Evolutionary conservation across 2,888 invertebrate species (phyloP).

Genomic region (Drosophila birchii): DNA sequence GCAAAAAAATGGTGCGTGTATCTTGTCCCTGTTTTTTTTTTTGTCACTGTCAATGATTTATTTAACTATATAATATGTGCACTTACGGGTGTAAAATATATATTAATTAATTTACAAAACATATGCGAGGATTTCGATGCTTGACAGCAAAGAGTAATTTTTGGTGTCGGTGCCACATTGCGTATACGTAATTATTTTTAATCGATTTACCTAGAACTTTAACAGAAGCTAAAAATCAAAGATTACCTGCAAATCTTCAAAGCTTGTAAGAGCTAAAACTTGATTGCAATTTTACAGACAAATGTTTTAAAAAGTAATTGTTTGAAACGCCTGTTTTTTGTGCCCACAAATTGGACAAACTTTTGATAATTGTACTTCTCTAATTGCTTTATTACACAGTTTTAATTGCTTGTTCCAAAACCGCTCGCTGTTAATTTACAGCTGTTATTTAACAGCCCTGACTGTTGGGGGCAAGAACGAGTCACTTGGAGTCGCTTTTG

Average conservation of each 20-base stretch:
- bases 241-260: neutral
- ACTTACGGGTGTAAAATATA: constrained; percentile 59
- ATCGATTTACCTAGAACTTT: neutral
- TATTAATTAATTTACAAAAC: constrained; percentile 73
- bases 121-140: constrained; percentile 48
- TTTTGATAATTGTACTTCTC: constrained; percentile 32
- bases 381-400: constrained; percentile 42
- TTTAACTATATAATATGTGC: constrained; percentile 28
- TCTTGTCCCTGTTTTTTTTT: constrained; percentile 8
- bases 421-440: constrained; percentile 45
- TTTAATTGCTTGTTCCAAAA: constrained; percentile 40
- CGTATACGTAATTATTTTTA: constrained; percentile 50
- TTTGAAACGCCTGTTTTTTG: constrained; percentile 10
- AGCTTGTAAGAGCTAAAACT: neutral
- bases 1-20: constrained; percentile 14
- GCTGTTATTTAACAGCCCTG: constrained; percentile 47
- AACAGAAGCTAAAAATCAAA: constrained; percentile 2
- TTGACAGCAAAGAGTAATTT: constrained; percentile 47
- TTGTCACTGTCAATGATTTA: constrained; percentile 64
- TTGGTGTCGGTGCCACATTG: constrained; percentile 15
- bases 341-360: constrained; percentile 37
- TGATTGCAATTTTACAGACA: neutral
- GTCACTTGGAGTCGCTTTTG: constrained; percentile 40
- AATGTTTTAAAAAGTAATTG: constrained; percentile 5
- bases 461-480: constrained; percentile 2